Percentiles rank a stretch among this genome's conserved stretches.
Conservation (phyloP, 2,797 vertebrate species). For the Phoeniculus purpureus region DNA sequence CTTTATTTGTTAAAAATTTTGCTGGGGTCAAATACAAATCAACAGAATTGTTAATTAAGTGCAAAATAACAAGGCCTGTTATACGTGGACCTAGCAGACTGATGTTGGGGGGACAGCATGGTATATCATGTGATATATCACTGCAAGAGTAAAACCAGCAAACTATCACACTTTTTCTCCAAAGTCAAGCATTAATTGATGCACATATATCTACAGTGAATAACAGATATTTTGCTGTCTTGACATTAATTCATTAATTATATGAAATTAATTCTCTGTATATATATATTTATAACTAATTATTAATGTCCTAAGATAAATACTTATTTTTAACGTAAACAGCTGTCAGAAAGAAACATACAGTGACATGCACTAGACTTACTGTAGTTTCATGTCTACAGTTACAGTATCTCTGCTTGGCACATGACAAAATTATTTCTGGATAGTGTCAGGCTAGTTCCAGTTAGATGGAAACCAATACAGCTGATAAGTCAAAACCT, state of each 20-base stretch:
- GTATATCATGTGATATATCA: background rate
- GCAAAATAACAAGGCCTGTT: background rate
- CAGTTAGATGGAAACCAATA: background rate
- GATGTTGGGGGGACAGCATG: background rate
- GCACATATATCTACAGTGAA: accelerated
- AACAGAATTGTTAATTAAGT: background rate
- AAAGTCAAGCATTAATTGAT: background rate
- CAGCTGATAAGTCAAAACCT: background rate
- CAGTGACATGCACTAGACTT: background rate
- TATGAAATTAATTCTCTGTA: background rate
- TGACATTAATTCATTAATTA: background rate
- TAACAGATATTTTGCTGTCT: background rate
- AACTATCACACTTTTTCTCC: background rate
- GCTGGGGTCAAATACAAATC: background rate
- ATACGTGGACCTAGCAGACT: background rate
- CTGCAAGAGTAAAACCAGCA: background rate
- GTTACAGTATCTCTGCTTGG: background rate
- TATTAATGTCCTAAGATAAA: background rate
- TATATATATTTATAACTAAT: background rate
- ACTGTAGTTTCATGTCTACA: background rate
- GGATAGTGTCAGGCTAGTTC: background rate
- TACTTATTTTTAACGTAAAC: background rate
- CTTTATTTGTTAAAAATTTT: background rate
- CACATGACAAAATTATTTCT: background rate
- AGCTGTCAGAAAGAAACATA: background rate